These are phyloP conservation scores for Epistrophella euchroma DNA, from an alignment of 2,888 invertebrate genomes.

Conservation along the genomic window DNA sequence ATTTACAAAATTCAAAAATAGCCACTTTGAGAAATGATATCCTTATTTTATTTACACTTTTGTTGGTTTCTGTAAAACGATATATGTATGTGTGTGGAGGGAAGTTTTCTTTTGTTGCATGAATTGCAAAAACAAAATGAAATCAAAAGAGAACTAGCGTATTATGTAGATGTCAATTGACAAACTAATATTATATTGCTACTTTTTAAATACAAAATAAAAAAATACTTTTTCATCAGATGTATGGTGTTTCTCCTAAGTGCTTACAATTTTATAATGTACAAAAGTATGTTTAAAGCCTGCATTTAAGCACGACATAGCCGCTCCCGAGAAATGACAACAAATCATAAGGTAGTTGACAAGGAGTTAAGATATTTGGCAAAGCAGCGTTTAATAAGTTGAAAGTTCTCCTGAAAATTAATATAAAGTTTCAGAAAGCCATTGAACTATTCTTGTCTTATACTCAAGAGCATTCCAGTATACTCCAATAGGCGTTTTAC, in stretches of 20 bases:
- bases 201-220: constrained; percentile 69
- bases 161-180: constrained; percentile 44
- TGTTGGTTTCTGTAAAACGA: constrained; percentile 22
- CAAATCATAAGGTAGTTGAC: no score
- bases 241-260: background rate
- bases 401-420: no score
- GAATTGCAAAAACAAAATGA: constrained; percentile 1
- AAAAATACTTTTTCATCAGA: constrained; percentile 47
- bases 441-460: no score
- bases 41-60: constrained; percentile 12
- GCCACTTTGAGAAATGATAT: background rate
- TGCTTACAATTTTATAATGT: background rate
- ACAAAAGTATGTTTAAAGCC: no score
- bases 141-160: constrained; percentile 24
- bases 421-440: no score
- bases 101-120: constrained; percentile 31
- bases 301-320: no score
- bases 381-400: no score
- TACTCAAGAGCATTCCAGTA: no score
- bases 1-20: constrained; percentile 20
- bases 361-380: no score
- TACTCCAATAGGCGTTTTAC: no score
- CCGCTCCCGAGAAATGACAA: no score
- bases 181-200: constrained; percentile 50
- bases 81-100: constrained; percentile 4